Conservation (phyloP, 2,888 invertebrate genomes). For the Euplagia quadripunctaria region DNA sequence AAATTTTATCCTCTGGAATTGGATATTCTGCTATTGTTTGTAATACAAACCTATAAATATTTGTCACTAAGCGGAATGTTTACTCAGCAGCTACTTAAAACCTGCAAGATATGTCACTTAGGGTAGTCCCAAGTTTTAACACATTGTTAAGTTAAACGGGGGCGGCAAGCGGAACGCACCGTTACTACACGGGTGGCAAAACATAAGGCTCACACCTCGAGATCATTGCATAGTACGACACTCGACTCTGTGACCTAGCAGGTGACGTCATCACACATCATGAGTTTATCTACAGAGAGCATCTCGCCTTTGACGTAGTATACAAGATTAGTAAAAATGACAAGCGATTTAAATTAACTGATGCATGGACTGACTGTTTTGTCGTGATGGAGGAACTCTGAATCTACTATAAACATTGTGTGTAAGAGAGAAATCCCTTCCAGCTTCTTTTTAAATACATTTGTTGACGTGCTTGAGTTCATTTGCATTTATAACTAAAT, state of each 20-base stretch:
- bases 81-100: slow-evolving; percentile 6
- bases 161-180: slow-evolving; percentile 74
- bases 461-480: neutral
- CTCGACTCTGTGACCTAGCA: slow-evolving; percentile 46
- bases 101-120: slow-evolving; percentile 15
- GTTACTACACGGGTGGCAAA: slow-evolving; percentile 79
- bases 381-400: neutral
- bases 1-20: too few species aligned
- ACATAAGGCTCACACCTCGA: slow-evolving; percentile 67
- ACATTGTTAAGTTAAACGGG: slow-evolving; percentile 50
- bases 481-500: neutral
- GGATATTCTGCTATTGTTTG: too few species aligned
- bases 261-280: slow-evolving; percentile 23
- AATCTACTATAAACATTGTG: neutral
- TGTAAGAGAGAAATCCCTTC: neutral
- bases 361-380: neutral
- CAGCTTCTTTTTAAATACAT: neutral
- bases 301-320: neutral
- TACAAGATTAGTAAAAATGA: neutral
- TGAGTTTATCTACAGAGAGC: neutral
- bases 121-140: slow-evolving; percentile 38
- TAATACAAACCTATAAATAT: too few species aligned
- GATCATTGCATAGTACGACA: slow-evolving; percentile 56
- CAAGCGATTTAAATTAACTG: neutral
- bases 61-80: neutral